Evolutionary conservation across 2,888 invertebrate genomes (phyloP), one percentile per base, ranked within the genome.

Genomic region (Epiperipatus broadwayi): DNA sequence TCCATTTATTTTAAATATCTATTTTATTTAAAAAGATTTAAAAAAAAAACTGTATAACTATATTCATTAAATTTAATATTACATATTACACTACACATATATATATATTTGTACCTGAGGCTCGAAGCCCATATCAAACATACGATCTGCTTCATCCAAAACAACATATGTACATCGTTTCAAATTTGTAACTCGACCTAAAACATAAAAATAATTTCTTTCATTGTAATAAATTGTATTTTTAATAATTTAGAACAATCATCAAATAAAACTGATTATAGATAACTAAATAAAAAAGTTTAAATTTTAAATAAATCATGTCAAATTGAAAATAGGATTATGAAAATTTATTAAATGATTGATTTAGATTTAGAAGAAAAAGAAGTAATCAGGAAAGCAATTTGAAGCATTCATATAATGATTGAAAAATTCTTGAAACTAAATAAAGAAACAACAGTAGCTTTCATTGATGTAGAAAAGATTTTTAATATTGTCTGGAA

Each of bases 71-170:
- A n/a, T n/a, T n/a, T n/a, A n/a, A n/a, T n/a, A n/a, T n/a, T n/a
- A n/a, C n/a, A n/a, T n/a, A n/a, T n/a, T n/a, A n/a, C n/a, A n/a
- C n/a, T n/a, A n/a, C n/a, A n/a, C n/a, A n/a, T n/a, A n/a, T n/a
- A n/a, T n/a, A n/a, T n/a, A n/a, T n/a, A n/a, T n/a, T n/a, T 44
- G 35, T 46, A 73, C 75, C 68, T 91, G 89, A 0, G 89, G 91
- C 61, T 97, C 97, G 57, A 97, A 99, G 14, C 93, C 93, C 91
- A 97, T 93, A 58, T 99, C 97, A 57, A 97, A 97, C 97, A 97
- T 97, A 29, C 97, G 69, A 60, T 99, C 97, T 0, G 97, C 97
- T 61, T 99, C 97, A 58, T 99, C 97, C 25, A 99, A 63, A 1
- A 99, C 97, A 30, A 97, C 75, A 55, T 93, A 99, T 0, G 95